A percentile compares a stretch with the other conserved stretches of the same genome.
These are phyloP conservation scores for Karalla daura DNA, from an alignment of 2,797 vertebrate species.

Conservation along the genomic window DNA sequence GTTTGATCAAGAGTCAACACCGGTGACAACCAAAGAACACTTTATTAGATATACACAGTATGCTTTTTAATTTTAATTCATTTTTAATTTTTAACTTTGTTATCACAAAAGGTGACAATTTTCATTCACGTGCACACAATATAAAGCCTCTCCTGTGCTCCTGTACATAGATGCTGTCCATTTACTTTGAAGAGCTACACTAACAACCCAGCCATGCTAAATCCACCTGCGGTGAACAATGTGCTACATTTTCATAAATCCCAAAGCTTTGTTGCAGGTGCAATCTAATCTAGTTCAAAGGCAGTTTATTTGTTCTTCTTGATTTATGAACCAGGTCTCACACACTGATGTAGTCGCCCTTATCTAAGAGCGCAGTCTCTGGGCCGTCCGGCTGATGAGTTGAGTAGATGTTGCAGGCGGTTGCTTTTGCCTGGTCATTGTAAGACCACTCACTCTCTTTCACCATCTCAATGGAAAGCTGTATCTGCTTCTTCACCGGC, in stretches of 20 bases:
- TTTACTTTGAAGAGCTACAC: background rate
- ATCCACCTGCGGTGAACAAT: background rate
- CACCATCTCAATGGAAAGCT: conserved; percentile 73
- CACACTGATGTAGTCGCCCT: conserved; percentile 53
- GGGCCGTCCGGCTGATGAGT: conserved; percentile 21
- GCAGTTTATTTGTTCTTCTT: background rate
- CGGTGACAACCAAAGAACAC: no score
- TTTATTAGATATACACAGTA: no score
- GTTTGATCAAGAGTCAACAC: no score
- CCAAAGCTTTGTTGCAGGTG: background rate
- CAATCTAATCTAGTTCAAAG: background rate
- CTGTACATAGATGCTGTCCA: no score
- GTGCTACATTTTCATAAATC: background rate
- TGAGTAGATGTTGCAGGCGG: background rate
- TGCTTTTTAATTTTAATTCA: no score
- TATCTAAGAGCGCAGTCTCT: conserved; percentile 3
- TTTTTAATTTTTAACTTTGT: no score
- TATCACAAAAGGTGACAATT: no score
- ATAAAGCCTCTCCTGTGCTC: no score
- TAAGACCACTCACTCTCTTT: conserved; percentile 57
- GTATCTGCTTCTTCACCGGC: conserved; percentile 62
- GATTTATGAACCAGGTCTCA: background rate
- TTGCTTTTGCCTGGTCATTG: conserved; percentile 17
- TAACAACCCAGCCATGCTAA: background rate
- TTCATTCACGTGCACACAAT: no score